These are phyloP conservation scores for Falco peregrinus DNA, from an alignment of 2,797 vertebrate species.

Conservation along the genomic window DNA sequence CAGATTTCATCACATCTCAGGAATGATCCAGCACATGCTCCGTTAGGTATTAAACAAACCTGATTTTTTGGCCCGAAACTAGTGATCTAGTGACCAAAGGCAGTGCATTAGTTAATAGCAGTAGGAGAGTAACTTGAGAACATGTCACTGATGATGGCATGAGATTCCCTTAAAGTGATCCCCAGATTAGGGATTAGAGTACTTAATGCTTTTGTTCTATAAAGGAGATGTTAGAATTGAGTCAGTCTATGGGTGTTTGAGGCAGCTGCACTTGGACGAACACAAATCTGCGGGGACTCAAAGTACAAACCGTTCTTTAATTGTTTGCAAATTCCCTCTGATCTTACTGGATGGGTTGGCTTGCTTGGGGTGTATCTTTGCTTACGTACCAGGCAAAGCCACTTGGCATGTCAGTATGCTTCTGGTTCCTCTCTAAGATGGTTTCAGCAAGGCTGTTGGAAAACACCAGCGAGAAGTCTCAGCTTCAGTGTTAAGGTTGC, in stretches of 20 bases:
- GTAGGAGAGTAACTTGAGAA: not conserved
- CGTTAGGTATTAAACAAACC: not conserved
- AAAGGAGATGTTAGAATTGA: constrained; percentile 13
- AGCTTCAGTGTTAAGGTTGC: not conserved
- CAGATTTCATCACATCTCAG: not conserved
- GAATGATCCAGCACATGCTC: not conserved
- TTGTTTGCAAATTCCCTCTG: constrained; percentile 57
- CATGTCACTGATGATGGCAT: not conserved
- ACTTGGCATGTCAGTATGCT: not conserved
- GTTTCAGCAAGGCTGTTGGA: constrained; percentile 1
- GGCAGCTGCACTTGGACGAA: not conserved
- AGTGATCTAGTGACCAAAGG: not conserved
- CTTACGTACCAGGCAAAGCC: constrained; percentile 19
- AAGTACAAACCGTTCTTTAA: constrained; percentile 50
- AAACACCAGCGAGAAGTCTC: not conserved
- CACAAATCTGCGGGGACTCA: not conserved
- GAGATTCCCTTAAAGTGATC: constrained; percentile 56
- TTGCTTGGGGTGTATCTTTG: not conserved
- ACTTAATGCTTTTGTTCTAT: constrained; percentile 26
- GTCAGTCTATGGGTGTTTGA: not conserved
- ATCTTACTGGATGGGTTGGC: not conserved
- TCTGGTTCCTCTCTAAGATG: not conserved
- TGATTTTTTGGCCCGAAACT: not conserved
- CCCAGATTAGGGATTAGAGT: constrained; percentile 48
- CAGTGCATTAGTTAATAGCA: constrained; percentile 20